A percentile compares a stretch with the other conserved stretches of the same genome.
These are phyloP conservation scores for Sebastes oblongus DNA, from an alignment of 2,797 vertebrate species.

Conservation along the genomic window DNA sequence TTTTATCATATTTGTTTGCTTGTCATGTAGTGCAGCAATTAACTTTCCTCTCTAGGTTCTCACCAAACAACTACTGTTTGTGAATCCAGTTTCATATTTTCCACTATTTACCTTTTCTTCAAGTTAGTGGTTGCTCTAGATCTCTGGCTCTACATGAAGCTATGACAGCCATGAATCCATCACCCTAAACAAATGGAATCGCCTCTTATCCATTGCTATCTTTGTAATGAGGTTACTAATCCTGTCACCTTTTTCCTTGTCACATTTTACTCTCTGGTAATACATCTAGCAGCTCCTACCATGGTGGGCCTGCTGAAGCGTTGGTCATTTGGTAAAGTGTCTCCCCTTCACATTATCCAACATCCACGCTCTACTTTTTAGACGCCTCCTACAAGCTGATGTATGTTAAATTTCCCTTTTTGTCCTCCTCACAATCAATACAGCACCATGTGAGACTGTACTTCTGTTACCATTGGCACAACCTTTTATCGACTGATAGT, in stretches of 20 bases:
- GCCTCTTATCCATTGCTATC: background rate
- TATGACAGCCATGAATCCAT: background rate
- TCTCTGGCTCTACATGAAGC: background rate
- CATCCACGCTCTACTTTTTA: background rate
- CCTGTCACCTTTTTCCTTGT: background rate
- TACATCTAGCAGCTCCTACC: background rate
- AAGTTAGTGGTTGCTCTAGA: background rate
- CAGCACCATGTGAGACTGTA: background rate
- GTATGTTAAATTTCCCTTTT: background rate
- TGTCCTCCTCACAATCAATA: background rate
- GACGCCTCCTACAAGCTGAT: background rate
- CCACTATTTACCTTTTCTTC: background rate
- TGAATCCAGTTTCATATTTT: background rate
- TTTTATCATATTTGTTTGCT: background rate
- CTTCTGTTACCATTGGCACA: background rate
- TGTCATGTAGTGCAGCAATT: background rate
- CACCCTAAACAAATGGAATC: background rate
- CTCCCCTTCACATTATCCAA: background rate
- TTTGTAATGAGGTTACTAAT: background rate
- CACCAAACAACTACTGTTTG: background rate
- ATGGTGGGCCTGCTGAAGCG: background rate
- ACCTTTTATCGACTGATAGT: background rate
- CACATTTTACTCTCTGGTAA: background rate
- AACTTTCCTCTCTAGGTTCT: background rate
- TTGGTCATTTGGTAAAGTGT: background rate